Evolutionary conservation across 2,113 vertebrate species (phyloP).

Genomic region (Ranitomeya variabilis): DNA sequence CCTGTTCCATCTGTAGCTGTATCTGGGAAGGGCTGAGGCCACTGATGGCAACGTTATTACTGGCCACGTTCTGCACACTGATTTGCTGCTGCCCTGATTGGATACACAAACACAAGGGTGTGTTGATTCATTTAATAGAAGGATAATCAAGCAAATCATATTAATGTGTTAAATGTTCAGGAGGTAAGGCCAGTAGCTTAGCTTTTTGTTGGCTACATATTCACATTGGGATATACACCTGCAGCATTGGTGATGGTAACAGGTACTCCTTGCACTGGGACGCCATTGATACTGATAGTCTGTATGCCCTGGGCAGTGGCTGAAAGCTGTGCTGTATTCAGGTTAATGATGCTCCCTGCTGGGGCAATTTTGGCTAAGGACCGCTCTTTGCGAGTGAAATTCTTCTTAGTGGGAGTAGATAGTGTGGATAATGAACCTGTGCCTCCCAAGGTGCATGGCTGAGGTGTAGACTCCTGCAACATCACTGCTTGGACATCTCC

Average conservation of each 20-base stretch:
- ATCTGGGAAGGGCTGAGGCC: conserved; percentile 81
- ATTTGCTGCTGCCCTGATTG: conserved; percentile 91
- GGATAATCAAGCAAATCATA: conserved; percentile 15
- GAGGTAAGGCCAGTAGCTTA: neutral
- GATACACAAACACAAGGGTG: conserved; percentile 43
- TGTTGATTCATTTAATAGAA: conserved; percentile 40
- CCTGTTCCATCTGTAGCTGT: conserved; percentile 91
- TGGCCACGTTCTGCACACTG: conserved; percentile 88
- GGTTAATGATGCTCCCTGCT: conserved; percentile 85
- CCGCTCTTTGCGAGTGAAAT: conserved; percentile 79
- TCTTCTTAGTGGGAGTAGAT: conserved; percentile 48
- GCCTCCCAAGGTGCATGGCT: conserved; percentile 52
- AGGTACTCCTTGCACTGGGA: conserved; percentile 93
- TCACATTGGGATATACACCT: conserved; percentile 72
- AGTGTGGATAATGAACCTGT: neutral
- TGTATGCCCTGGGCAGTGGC: conserved; percentile 87
- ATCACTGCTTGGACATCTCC: conserved; percentile 90
- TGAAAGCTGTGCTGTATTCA: conserved; percentile 85
- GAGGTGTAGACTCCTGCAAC: conserved; percentile 78
- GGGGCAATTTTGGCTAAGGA: conserved; percentile 93
- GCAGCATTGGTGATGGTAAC: conserved; percentile 93
- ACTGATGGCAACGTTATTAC: conserved; percentile 88
- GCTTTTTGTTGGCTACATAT: neutral
- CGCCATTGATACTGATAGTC: conserved; percentile 96
- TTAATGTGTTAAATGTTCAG: neutral